These are phyloP conservation scores for Chrysochloris asiatica DNA, from an alignment of 2,113 vertebrate species.

Conservation along the genomic window DNA sequence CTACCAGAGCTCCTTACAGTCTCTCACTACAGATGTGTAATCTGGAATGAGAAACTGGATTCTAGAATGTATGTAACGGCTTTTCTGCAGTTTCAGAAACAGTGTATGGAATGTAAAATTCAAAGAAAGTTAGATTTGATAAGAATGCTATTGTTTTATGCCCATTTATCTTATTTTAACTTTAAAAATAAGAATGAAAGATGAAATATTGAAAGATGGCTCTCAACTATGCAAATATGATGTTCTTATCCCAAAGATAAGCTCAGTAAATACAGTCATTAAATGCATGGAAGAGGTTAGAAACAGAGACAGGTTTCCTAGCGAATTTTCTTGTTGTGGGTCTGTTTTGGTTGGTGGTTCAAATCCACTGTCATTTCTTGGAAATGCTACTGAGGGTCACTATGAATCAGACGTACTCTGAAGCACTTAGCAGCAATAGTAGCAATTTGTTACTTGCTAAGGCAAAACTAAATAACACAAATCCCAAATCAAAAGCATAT, in stretches of 20 bases:
- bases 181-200: background rate
- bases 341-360: background rate
- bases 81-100: background rate
- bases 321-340: background rate
- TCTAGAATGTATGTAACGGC: background rate
- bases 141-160: background rate
- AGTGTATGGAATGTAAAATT: background rate
- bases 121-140: conserved; percentile 7
- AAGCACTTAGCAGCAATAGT: too few relatives aligned
- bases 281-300: background rate
- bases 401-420: too few relatives aligned
- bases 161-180: background rate
- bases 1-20: too few relatives aligned
- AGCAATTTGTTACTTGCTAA: background rate
- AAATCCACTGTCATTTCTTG: too few relatives aligned
- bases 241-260: background rate
- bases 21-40: too few relatives aligned
- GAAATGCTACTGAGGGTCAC: too few relatives aligned
- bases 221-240: background rate
- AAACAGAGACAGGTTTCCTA: background rate
- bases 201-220: background rate
- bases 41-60: background rate
- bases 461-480: background rate
- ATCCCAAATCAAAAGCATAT: background rate
- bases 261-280: background rate